Evolutionary conservation across 1,140 invertebrate species (phyloP), one percentile per base, ranked within the genome.

Genomic region (Caenorhabditis brenneri): DNA sequence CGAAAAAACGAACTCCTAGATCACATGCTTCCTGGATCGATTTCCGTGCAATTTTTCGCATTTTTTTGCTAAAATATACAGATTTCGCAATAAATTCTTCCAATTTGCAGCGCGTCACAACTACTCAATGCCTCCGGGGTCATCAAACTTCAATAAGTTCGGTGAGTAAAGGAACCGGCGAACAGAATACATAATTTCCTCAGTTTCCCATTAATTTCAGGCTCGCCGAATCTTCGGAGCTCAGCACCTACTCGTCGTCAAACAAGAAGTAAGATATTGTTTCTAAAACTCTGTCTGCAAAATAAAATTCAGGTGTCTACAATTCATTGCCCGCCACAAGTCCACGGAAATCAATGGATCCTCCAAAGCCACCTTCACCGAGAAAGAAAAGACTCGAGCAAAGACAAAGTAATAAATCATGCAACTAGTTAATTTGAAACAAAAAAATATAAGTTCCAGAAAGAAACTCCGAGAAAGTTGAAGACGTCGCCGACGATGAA

Each of bases 191-290:
- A 0, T 27, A 55, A 74, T 1, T 22, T 36, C 58, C 31, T 74
- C 65, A 74, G 36, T 74, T 74, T 74, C 15, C 7, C n/a, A 24
- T 6, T 42, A 24, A 24, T 74, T 74, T 74, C 65, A 74, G 65
- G 36, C 3, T 24, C 65, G 19, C 36, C 65, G 65, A 46, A 5
- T 4, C 36, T 74, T 42, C 65, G 65, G 22, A 74, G 65, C n/a
- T 46, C 65, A 4, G 19, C 19, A 12, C 6, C 29, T 1, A 7
- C 29, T 3, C 5, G 36, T 10, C 15, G 36, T 24, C 27, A 39
- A 10, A 74, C 36, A 10, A 74, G 65, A 74, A 74, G 65, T 74
- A 7, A 24, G 65, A 33, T 24, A 19, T 55, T 55, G 29, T 27
- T 55, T 55, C 2, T n/a, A 1, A 15, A 55, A 55, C 9, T 27